phyloP scores from a whole-genome alignment of 2,888 invertebrate species.

The Malthinus seriepunctatus region DNA sequence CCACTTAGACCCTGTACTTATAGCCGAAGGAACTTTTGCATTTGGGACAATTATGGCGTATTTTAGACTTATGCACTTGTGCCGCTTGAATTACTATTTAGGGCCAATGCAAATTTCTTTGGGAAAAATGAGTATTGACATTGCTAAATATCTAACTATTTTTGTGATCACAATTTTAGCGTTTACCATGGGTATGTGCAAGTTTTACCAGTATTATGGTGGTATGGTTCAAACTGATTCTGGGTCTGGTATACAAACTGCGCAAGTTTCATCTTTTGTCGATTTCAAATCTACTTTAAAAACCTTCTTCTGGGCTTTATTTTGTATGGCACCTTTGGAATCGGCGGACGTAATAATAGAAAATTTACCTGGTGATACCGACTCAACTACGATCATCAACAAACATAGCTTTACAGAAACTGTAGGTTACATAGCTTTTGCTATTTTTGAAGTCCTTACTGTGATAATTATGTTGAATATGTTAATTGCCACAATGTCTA shows the following conservation, averaged over 20 bases:
- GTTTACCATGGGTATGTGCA: constrained; percentile 64
- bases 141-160: constrained; percentile 64
- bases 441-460: constrained; percentile 70
- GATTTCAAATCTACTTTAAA: constrained; percentile 62
- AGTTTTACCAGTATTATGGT: constrained; percentile 68
- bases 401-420: constrained; percentile 65
- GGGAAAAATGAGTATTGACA: constrained; percentile 70
- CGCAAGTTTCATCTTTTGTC: constrained; percentile 61
- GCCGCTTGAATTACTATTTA: constrained; percentile 65
- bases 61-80: constrained; percentile 65
- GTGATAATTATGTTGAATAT: constrained; percentile 76
- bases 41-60: constrained; percentile 69
- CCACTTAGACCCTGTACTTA: constrained; percentile 64
- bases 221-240: constrained; percentile 64
- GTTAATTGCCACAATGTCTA: constrained; percentile 80
- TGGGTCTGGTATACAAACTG: constrained; percentile 61
- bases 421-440: constrained; percentile 70
- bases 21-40: constrained; percentile 69
- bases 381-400: constrained; percentile 57
- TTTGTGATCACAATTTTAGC: constrained; percentile 63
- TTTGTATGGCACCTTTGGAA: constrained; percentile 68
- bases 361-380: constrained; percentile 58
- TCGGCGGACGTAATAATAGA: constrained; percentile 68
- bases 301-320: constrained; percentile 72
- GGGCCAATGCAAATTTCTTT: constrained; percentile 70